phyloP scores from a whole-genome alignment of 1,140 invertebrate species.

The Drosophila mauritiana region DNA sequence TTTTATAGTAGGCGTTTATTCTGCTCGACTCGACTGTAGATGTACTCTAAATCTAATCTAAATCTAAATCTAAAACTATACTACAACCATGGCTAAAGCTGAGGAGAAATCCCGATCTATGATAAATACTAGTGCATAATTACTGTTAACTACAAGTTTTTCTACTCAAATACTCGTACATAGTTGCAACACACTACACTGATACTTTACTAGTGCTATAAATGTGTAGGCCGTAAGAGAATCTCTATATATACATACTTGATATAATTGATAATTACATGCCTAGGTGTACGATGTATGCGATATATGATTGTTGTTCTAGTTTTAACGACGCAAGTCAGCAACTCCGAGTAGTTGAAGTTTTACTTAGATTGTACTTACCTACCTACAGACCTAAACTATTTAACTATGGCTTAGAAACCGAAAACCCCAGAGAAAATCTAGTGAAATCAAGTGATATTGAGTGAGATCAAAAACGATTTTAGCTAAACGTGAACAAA shows the following conservation, averaged over 20 bases:
- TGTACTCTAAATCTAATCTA: constrained; percentile 40
- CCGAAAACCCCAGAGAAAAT: constrained; percentile 57
- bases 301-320: constrained; percentile 80
- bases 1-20: constrained; percentile 79
- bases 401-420: constrained; percentile 53
- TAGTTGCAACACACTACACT: constrained; percentile 68
- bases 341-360: constrained; percentile 68
- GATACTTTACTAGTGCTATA: constrained; percentile 76
- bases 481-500: constrained; percentile 78
- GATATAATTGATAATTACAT: constrained; percentile 32
- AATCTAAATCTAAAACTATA: constrained; percentile 1
- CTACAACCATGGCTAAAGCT: constrained; percentile 46
- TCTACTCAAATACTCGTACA: constrained; percentile 66
- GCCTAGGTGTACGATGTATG: constrained; percentile 50
- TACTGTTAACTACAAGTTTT: constrained; percentile 80
- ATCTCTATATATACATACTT: constrained; percentile 54
- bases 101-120: constrained; percentile 56
- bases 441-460: constrained; percentile 84
- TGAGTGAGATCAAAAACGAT: constrained; percentile 84
- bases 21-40: constrained; percentile 74
- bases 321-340: constrained; percentile 63
- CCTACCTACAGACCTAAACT: constrained; percentile 64
- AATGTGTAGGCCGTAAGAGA: constrained; percentile 65
- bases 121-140: constrained; percentile 67
- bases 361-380: constrained; percentile 71